Conservation (phyloP, 2,113 vertebrate genomes). For the Ornithorhynchus anatinus region DNA sequence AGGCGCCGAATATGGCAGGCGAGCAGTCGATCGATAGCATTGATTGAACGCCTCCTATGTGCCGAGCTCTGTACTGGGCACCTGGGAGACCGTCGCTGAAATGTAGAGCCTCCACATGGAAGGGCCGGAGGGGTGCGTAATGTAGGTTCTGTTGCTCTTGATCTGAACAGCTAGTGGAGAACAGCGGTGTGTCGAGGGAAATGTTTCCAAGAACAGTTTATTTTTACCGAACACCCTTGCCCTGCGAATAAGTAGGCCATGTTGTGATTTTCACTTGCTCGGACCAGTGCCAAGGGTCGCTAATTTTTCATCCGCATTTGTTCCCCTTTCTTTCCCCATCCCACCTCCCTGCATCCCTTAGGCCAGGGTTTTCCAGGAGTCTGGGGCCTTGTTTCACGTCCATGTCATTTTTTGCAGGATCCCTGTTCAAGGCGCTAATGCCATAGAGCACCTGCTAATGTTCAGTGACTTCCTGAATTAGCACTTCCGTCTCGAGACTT, state of each 20-base stretch:
- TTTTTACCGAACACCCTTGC: neutral
- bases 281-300: neutral
- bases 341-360: fast-evolving
- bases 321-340: neutral
- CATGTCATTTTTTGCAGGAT: conserved; percentile 50
- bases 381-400: conserved; percentile 7
- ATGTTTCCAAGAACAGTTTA: neutral
- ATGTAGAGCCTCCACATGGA: too few species aligned
- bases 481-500: neutral
- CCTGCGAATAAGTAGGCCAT: neutral
- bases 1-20: too few species aligned
- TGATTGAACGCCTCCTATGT: too few species aligned
- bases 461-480: conserved; percentile 59
- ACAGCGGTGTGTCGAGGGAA: neutral
- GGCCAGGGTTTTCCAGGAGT: neutral
- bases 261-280: neutral
- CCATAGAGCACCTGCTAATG: conserved; percentile 57
- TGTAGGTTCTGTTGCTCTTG: too few species aligned
- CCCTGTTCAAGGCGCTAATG: conserved; percentile 57
- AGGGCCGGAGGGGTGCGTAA: too few species aligned
- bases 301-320: neutral
- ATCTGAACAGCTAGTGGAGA: neutral
- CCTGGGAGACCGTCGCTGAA: too few species aligned
- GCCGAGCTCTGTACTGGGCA: too few species aligned
- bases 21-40: too few species aligned